These are phyloP conservation scores for Anolis carolinensis DNA, from an alignment of 2,113 vertebrate genomes.

Conservation along the genomic window DNA sequence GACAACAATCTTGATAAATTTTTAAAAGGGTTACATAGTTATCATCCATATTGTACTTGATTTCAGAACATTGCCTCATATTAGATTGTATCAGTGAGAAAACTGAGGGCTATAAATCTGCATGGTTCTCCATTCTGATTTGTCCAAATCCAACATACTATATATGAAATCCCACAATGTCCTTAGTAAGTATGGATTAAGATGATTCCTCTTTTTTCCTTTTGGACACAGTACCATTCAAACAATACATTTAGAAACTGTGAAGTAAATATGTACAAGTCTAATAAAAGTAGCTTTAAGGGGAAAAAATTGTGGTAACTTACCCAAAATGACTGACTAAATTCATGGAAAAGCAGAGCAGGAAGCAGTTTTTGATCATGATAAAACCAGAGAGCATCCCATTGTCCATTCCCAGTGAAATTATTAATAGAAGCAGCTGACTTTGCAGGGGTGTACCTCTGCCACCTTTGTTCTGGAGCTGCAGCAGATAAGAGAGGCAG, in stretches of 20 bases:
- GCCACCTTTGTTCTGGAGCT: slow-evolving; percentile 67
- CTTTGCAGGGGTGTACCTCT: slow-evolving; percentile 55
- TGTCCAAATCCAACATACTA: neutral
- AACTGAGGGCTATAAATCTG: neutral
- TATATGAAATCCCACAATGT: neutral
- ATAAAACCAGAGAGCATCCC: slow-evolving; percentile 84
- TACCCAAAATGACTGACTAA: slow-evolving; percentile 89
- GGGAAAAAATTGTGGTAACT: slow-evolving; percentile 63
- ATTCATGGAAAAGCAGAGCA: slow-evolving; percentile 84
- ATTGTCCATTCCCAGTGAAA: slow-evolving; percentile 91
- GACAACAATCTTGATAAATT: neutral
- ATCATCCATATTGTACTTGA: neutral
- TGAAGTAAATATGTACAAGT: neutral
- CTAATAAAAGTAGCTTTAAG: neutral
- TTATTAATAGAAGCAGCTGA: slow-evolving; percentile 61
- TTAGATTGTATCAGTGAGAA: neutral
- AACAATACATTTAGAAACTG: neutral
- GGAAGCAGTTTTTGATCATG: slow-evolving; percentile 87
- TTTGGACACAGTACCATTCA: neutral
- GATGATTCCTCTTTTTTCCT: neutral
- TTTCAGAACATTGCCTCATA: neutral
- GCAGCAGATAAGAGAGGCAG: slow-evolving; percentile 56
- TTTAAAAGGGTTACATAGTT: neutral
- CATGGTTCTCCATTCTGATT: neutral
- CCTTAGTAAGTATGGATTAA: neutral